Percentiles rank a stretch among this genome's conserved stretches.
Evolutionary conservation across 2,888 invertebrate genomes (phyloP).

Genomic region (Sarcophaga rosellei): DNA sequence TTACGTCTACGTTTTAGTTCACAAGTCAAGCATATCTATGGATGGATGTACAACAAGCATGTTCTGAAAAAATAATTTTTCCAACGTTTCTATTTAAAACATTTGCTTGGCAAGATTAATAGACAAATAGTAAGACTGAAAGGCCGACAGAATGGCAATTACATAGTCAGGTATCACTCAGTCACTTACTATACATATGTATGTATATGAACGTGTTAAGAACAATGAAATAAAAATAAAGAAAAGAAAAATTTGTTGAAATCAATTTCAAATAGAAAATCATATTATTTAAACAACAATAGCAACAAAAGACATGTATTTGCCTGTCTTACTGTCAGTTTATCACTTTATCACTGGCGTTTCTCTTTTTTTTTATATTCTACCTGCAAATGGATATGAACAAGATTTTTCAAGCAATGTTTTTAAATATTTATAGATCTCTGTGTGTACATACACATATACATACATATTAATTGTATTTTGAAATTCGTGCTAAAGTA

Average conservation of each 20-base stretch:
- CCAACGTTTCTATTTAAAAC: slow-evolving; percentile 14
- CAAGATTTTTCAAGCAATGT: no score
- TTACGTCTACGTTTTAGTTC: slow-evolving; percentile 24
- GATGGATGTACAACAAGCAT: not conserved
- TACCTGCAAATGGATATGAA: no score
- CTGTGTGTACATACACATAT: not conserved
- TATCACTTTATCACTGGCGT: slow-evolving; percentile 12
- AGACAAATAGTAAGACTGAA: slow-evolving; percentile 13
- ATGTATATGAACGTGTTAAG: no score
- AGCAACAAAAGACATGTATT: not conserved
- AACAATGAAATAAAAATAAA: not conserved
- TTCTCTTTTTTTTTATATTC: not conserved
- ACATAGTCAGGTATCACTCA: not conserved
- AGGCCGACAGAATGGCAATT: not conserved
- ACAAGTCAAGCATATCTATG: slow-evolving; percentile 44
- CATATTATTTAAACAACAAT: not conserved
- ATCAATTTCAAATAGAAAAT: slow-evolving; percentile 36
- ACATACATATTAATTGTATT: not conserved
- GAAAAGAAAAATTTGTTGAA: slow-evolving; percentile 29
- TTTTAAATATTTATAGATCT: no score
- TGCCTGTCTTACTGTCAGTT: slow-evolving; percentile 39
- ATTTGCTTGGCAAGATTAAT: not conserved
- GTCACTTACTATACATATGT: not conserved
- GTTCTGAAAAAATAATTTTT: not conserved
- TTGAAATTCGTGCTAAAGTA: slow-evolving; percentile 61